Evolutionary conservation across 2,888 invertebrate species (phyloP), one percentile per base, ranked within the genome.

Genomic region (Ennomos erosarius): DNA sequence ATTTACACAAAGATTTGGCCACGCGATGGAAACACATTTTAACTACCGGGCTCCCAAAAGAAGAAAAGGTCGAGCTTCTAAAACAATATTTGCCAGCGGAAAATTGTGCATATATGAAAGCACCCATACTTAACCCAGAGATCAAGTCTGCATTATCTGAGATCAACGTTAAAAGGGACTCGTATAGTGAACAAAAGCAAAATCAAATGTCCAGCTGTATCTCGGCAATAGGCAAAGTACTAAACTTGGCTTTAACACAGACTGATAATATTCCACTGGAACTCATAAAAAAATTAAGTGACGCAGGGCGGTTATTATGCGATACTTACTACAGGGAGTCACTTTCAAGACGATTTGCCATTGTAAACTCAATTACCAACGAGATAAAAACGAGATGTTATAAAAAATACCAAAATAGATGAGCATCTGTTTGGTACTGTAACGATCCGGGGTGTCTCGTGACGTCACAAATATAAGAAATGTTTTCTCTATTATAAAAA

Each of bases 291-390:
- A 5, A 13, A 5, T 16, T 47, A 36, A 68, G 63, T 34, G 63
- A 66, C n/a, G 65, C 68, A 34, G 66, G 64, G 1, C 47, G 65
- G 6, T 34, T 68, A 0, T 10, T 69, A 8, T 68, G 68, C 39
- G 65, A n/a, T n/a, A n/a, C n/a, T n/a, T n/a, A n/a, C n/a, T n/a
- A n/a, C n/a, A n/a, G n/a, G n/a, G n/a, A n/a, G n/a, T n/a, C n/a
- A n/a, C n/a, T n/a, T n/a, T n/a, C n/a, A n/a, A n/a, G n/a, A n/a
- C n/a, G n/a, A n/a, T 61, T 36, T 10, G 57, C 58, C 9, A 13
- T 47, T 12, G 10, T 62, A 8, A 62, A 62, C 33, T 39, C 52
- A 26, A n/a, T 59, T 12, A 62, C 36, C 44, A 62, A 57, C 52
- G 12, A n/a, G n/a, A n/a, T n/a, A 59, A 12, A 53, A 16, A 10